A percentile compares a stretch with the other conserved stretches of the same genome.
These are phyloP conservation scores for Chloroceryle aenea DNA, from an alignment of 2,113 vertebrate genomes.

Conservation along the genomic window DNA sequence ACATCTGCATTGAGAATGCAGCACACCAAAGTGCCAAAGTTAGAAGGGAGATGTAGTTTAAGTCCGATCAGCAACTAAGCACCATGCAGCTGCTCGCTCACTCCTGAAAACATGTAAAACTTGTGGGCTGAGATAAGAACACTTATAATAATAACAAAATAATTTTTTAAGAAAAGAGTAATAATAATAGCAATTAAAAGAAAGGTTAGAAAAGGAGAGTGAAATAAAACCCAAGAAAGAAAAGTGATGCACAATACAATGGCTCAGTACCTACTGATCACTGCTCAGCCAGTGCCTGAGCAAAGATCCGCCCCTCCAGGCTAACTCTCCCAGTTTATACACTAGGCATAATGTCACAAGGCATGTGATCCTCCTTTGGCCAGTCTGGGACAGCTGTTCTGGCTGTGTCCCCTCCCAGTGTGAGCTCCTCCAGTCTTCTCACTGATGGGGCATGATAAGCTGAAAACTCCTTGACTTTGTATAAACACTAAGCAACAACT, in stretches of 20 bases:
- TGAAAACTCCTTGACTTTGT: not conserved
- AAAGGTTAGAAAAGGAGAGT: not conserved
- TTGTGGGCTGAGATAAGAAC: not conserved
- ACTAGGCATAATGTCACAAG: not conserved
- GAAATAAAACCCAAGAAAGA: not conserved
- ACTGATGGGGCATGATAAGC: not conserved
- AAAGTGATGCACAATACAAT: not conserved
- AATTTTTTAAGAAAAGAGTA: too few relatives aligned
- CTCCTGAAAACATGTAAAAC: not conserved
- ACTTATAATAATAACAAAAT: not conserved
- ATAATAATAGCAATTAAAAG: not conserved
- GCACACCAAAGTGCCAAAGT: not conserved
- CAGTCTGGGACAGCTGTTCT: not conserved
- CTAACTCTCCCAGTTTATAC: not conserved
- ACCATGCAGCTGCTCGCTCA: not conserved
- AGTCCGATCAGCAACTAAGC: not conserved
- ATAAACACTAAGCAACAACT: not conserved
- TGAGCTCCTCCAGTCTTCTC: not conserved
- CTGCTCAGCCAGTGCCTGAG: not conserved
- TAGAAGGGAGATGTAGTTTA: not conserved
- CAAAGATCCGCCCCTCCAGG: not conserved
- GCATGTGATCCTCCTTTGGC: not conserved
- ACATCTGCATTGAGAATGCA: not conserved
- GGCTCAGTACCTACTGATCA: not conserved
- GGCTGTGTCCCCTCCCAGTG: not conserved